Evolutionary conservation across 1,140 invertebrate genomes (phyloP).

Genomic region (Stenopsyche tienmushanensis): DNA sequence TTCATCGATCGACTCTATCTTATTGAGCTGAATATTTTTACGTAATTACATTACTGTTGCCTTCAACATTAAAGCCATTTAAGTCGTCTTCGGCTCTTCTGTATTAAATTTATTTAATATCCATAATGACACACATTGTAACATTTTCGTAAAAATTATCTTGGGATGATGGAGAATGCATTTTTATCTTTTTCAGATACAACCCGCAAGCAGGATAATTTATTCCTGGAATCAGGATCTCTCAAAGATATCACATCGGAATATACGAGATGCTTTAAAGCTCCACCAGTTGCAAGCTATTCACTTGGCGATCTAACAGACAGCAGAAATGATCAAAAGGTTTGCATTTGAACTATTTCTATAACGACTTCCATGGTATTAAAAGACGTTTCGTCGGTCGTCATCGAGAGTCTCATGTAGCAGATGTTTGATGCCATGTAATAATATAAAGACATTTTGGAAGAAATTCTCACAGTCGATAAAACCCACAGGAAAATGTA

Average conservation of each 20-base stretch:
- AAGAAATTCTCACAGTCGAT: no score
- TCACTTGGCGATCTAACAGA: slow-evolving; percentile 33
- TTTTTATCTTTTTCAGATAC: slow-evolving; percentile 24
- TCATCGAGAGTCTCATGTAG: no score
- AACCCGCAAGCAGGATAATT: slow-evolving; percentile 25
- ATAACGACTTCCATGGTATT: not conserved
- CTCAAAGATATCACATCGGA: slow-evolving; percentile 45
- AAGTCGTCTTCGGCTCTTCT: no score
- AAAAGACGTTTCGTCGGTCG: not conserved
- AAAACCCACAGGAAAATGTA: not conserved
- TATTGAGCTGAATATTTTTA: no score
- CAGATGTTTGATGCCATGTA: no score
- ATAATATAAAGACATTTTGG: no score
- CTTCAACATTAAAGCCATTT: no score
- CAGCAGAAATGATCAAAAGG: slow-evolving; percentile 25
- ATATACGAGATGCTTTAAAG: slow-evolving; percentile 43
- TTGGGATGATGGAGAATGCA: no score
- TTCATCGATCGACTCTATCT: no score
- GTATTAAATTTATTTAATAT: no score
- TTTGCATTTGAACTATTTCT: not conserved
- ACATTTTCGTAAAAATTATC: slow-evolving; percentile 17
- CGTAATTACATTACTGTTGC: no score
- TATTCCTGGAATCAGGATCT: slow-evolving; percentile 42
- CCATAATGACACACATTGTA: slow-evolving; percentile 9
- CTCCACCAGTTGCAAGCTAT: slow-evolving; percentile 26